Base-by-base conservation (phyloP, 2,888 invertebrate species). In the Chironomus riparius region DNA sequence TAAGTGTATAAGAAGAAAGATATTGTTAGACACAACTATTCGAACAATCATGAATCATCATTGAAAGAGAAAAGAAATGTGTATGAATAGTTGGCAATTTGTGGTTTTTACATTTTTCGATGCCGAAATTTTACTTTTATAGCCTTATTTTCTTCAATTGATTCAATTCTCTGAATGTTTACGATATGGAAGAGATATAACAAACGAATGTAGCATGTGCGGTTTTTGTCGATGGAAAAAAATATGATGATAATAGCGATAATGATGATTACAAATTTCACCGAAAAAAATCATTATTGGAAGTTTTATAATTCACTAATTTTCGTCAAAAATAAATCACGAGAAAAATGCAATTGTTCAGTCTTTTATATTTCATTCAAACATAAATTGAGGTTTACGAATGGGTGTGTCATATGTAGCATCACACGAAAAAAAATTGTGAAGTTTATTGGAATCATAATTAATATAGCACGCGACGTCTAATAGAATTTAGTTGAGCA, bases 331-430 rank as follows among this genome's bases (percentile, higher is more conserved):
- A 38, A 38, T 10, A 38, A 38, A 38, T 38, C 10, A 56, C 18
- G 15, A 56, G 18, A n/a, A 15, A 56, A 56, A 56, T 56, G 56
- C 56, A 56, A 56, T 56, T 56, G n/a, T 38, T 38, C 38, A 38
- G 10, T 38, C 1, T 38, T 38, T 10, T 38, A 10, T 28, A 28
- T 28, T 28, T 28, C 5, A 28, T 28, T 4, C 28, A 5, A 4
- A 28, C 22, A 28, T 28, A 38, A 56, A 7, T 56, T 15, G 15
- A 56, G 56, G 15, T 56, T 56, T 56, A 7, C 7, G 18, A 56
- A 56, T 70, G 70, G 70, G 70, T 70, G 70, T 70, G 70, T 70
- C 70, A 47, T 22, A 18, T 56, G 10, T 38, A 48, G 5, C 50
- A 56, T 56, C 15, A 5, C n/a, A 6, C 5, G 18, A 15, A 56